Base-by-base conservation (phyloP, 2,113 vertebrate genomes). In the Tursiops truncatus region DNA sequence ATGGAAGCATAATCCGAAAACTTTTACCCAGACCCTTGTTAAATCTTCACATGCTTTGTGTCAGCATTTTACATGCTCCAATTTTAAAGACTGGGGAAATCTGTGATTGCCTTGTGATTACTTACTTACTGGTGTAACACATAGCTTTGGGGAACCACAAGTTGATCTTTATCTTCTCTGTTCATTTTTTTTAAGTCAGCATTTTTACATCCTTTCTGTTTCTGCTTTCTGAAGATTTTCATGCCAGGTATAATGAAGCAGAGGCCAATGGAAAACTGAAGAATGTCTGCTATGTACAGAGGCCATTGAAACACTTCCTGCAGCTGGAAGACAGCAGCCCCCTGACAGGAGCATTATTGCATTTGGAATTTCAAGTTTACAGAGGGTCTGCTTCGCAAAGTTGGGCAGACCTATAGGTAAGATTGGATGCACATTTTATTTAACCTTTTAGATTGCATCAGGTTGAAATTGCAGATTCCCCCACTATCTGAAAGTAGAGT, bases 221-320 rank as follows among this genome's bases (percentile, higher is more conserved):
- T 96, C 87, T 83, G 58, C 86, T 97, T 84, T 95, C 97, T 85
- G 15, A 96, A 89, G 82, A n/a, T 79, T 87, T 89, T 91, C 38
- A 13, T 81, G 50, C 50, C 65, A 87, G 50, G 56, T 82, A 38
- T 56, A 70, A 91, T 84, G 92, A 96, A 94, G 67, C 77, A 76
- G 91, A 96, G 38, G 56, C 74, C 11, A 14, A 26, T 71, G 53
- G 33, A 90, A 53, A 94, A 71, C 56, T 95, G 89, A 97, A 93
- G 82, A 65, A 70, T 83, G 47, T 28, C 74, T 47, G 20, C 71
- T 92, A 6, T 2, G 1, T 21, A 36, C 74, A 95, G 70, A 86
- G 44, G 44, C 73, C 36, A 36, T 68, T 71, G 74, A 93, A 60
- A 58, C n/a, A 20, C 63, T 94, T 87, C 70, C 31, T 90, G 62